Conservation (phyloP, 1,140 invertebrate species). For the Stenopsyche tienmushanensis region DNA sequence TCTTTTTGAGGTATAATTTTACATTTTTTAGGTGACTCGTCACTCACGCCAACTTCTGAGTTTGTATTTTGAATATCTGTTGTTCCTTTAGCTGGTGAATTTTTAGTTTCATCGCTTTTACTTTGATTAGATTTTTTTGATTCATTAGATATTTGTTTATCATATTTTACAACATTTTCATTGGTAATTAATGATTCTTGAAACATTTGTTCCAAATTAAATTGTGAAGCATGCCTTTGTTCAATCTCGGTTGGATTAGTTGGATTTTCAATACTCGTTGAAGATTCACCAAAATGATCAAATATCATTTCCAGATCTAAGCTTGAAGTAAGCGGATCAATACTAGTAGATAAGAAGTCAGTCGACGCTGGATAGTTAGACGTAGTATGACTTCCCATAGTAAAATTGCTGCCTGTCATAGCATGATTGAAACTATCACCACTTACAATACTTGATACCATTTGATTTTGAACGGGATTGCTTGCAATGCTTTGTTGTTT, state of each 20-base stretch:
- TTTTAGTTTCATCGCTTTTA: neutral
- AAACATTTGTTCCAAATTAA: conserved; percentile 20
- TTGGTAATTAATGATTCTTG: conserved; percentile 30
- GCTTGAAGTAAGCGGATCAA: conserved; percentile 51
- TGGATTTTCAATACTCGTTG: conserved; percentile 46
- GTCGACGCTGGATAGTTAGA: conserved; percentile 50
- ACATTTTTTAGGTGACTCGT: too few relatives aligned
- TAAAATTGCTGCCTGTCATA: conserved; percentile 54
- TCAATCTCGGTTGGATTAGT: conserved; percentile 21
- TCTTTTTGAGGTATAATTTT: neutral
- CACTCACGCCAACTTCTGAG: neutral
- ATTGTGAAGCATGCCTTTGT: neutral
- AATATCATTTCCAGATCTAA: conserved; percentile 57
- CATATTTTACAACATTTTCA: conserved; percentile 23
- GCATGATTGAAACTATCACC: conserved; percentile 50
- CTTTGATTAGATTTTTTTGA: conserved; percentile 27
- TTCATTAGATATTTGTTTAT: conserved; percentile 38
- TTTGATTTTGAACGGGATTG: conserved; percentile 44
- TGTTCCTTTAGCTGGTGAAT: neutral
- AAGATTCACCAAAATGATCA: conserved; percentile 55
- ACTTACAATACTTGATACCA: conserved; percentile 47
- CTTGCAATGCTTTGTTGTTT: conserved; percentile 48
- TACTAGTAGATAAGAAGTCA: conserved; percentile 52
- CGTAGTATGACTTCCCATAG: conserved; percentile 52
- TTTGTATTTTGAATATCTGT: neutral